These are phyloP conservation scores for Drosophila prosaltans DNA, from an alignment of 1,140 invertebrate species.

Conservation along the genomic window DNA sequence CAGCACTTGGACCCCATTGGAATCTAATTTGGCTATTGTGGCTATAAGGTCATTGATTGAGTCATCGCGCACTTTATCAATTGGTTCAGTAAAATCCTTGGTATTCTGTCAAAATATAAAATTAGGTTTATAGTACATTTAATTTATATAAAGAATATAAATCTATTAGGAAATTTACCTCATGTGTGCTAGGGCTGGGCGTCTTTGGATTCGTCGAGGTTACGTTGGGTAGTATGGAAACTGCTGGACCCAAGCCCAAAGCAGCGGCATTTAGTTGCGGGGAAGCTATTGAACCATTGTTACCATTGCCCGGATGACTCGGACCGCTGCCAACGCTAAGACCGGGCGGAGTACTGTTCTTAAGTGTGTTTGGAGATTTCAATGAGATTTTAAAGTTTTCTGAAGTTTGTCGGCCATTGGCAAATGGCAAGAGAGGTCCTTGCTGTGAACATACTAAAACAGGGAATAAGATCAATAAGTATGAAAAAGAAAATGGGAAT, in stretches of 20 bases:
- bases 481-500: neutral
- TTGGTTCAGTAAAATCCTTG: slow-evolving; percentile 83
- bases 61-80: slow-evolving; percentile 92
- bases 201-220: slow-evolving; percentile 92
- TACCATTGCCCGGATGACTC: slow-evolving; percentile 22
- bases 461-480: neutral
- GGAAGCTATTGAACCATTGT: slow-evolving; percentile 43
- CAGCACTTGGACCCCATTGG: slow-evolving; percentile 90
- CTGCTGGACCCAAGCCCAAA: slow-evolving; percentile 71
- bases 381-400: slow-evolving; percentile 88
- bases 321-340: slow-evolving; percentile 49
- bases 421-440: slow-evolving; percentile 76
- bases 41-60: slow-evolving; percentile 93
- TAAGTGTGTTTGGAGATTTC: slow-evolving; percentile 83
- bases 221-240: slow-evolving; percentile 84
- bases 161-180: slow-evolving; percentile 59
- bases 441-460: slow-evolving; percentile 74
- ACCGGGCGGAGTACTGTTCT: slow-evolving; percentile 81
- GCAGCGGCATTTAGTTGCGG: slow-evolving; percentile 70
- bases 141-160: neutral
- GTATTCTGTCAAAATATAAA: slow-evolving; percentile 50
- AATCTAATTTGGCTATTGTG: slow-evolving; percentile 92
- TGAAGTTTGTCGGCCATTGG: slow-evolving; percentile 83
- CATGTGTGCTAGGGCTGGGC: slow-evolving; percentile 88
- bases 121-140: neutral